Evolutionary conservation across 2,888 invertebrate genomes (phyloP).

Genomic region (Perdita meconis): DNA sequence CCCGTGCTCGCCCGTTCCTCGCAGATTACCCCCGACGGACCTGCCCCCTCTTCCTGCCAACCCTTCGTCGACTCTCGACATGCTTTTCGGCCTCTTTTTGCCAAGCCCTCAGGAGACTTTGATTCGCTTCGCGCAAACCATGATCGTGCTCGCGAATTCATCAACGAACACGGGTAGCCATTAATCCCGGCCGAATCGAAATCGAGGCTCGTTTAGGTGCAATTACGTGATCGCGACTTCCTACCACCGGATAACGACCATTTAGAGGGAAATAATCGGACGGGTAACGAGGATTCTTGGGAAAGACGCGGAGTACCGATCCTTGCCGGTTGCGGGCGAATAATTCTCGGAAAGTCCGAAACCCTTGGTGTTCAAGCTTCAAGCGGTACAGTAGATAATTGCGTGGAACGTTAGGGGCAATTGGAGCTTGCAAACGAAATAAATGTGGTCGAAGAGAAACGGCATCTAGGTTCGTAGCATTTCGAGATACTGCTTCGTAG

Average conservation of each 20-base stretch:
- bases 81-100: constrained; percentile 42
- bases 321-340: neutral
- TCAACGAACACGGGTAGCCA: constrained; percentile 50
- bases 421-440: no score
- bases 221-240: constrained; percentile 33
- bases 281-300: neutral
- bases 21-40: constrained; percentile 47
- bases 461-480: no score
- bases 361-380: no score
- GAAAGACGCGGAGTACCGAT: neutral
- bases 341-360: neutral
- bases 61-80: constrained; percentile 19
- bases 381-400: no score
- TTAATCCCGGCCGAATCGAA: constrained; percentile 42
- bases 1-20: constrained; percentile 2
- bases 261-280: neutral
- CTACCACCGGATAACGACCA: neutral
- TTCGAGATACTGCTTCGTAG: no score
- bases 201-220: constrained; percentile 28
- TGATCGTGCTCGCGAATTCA: constrained; percentile 33
- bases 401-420: no score
- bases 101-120: constrained; percentile 9
- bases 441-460: no score
- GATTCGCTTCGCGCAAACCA: constrained; percentile 40
- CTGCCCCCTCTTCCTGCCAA: neutral